A percentile compares a stretch with the other conserved stretches of the same genome.
Conservation (phyloP, 1,140 invertebrate genomes). For the Drosophila micromelanica region DNA sequence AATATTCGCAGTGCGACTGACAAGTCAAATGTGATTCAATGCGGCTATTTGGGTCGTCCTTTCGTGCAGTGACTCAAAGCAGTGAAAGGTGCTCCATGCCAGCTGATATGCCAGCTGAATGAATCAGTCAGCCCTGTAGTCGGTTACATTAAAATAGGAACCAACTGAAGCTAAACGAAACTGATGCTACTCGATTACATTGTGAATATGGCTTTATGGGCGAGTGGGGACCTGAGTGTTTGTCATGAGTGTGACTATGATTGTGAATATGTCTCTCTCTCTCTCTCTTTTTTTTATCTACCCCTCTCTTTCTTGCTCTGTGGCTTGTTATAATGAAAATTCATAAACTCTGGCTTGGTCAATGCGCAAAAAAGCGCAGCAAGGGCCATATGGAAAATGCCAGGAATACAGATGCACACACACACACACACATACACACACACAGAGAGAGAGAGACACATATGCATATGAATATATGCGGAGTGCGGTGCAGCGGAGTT, state of each 20-base stretch:
- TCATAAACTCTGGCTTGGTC: conserved; percentile 62
- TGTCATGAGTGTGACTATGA: not conserved
- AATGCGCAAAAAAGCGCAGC: conserved; percentile 43
- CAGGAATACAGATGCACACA: conserved; percentile 3
- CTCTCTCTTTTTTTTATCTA: not conserved
- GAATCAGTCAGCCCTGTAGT: conserved; percentile 6
- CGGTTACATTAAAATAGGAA: not conserved
- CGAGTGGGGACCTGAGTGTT: not conserved
- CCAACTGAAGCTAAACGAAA: conserved; percentile 1
- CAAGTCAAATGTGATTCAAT: conserved; percentile 35
- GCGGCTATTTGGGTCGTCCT: conserved; percentile 37
- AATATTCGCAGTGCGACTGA: not conserved
- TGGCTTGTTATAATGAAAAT: conserved; percentile 69
- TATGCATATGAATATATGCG: not conserved
- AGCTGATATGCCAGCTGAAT: conserved; percentile 34
- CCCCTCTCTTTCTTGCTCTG: not conserved
- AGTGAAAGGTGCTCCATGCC: conserved; percentile 19
- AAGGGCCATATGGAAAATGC: conserved; percentile 47
- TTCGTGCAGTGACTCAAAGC: conserved; percentile 26
- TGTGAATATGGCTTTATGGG: not conserved
- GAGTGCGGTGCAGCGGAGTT: not conserved
- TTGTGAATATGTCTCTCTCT: conserved; percentile 9
- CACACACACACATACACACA: not conserved
- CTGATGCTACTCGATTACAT: conserved; percentile 20
- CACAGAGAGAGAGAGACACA: no score